Base-by-base conservation (phyloP, 2,888 invertebrate species). In the Steromphala cineraria region DNA sequence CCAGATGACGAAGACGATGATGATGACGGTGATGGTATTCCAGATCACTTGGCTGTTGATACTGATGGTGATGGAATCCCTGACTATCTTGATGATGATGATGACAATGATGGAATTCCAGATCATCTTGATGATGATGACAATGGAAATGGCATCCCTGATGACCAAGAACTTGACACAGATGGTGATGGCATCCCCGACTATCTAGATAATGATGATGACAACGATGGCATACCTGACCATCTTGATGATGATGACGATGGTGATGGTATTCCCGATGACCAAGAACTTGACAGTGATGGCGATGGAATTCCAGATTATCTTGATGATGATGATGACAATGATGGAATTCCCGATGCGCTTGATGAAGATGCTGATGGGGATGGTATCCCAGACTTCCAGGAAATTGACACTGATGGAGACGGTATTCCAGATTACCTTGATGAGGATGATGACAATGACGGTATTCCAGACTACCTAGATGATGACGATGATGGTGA, bases 211-310 rank as follows among this genome's bases (percentile, higher is more conserved):
- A 81, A 87, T 52, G 89, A 89, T 82, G 89, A 87, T 56, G 90
- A 91, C 71, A 86, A 86, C 31, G 92, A 92, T 83, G 92, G 91
- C 8, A 90, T 92, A 40, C 91, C 90, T 8, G 91, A 91, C 83
- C 55, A 86, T 80, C 28, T 87, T 7, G 92, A 92, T 67, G 81
- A 89, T 31, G 91, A 91, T 80, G 87, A 83, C 62, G 89, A 91
- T 83, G 89, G 88, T 3, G 88, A 91, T 80, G 91, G 90, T 17
- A 90, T 90, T 76, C 90, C 90, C 4, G 91, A 92, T 83, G 74
- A 88, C 78, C 74, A 83, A 15, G 87, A 90, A 79, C 76, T 82
- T 31, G 87, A 89, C 53, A 80, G 81, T 24, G 88, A 90, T 80
- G 89, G 90, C 2, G 89, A 88, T 81, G 88, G 88, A 13, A 91